Conservation (phyloP, 2,797 vertebrate genomes). For the Pangasius mekongensis region DNA sequence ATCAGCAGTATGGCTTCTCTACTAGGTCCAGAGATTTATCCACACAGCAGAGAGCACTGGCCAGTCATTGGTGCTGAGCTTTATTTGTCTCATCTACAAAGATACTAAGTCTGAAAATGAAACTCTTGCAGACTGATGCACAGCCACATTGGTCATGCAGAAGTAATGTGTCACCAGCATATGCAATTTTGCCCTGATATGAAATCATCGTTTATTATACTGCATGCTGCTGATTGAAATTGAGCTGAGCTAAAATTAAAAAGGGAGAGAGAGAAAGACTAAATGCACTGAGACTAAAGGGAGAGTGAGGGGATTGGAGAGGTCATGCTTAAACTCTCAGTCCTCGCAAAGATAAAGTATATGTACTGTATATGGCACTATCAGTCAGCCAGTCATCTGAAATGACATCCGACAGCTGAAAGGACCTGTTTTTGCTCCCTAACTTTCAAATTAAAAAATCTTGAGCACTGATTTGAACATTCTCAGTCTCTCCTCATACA, state of each 20-base stretch:
- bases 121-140: constrained; percentile 16
- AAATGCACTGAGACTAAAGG: neutral
- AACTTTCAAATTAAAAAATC: neutral
- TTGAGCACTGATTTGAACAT: neutral
- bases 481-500: neutral
- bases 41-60: neutral
- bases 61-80: constrained; percentile 4
- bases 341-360: neutral
- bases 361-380: neutral
- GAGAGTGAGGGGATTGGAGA: neutral
- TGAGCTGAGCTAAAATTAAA: constrained; percentile 6
- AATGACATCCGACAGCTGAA: neutral
- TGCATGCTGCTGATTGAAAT: constrained; percentile 19
- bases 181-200: constrained; percentile 18
- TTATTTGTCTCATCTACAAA: constrained; percentile 9
- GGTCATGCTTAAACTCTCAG: neutral
- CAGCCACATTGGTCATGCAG: constrained; percentile 17
- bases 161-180: constrained; percentile 30
- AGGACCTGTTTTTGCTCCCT: neutral
- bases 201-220: constrained; percentile 22
- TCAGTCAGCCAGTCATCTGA: neutral
- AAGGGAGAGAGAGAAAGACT: constrained; percentile 8
- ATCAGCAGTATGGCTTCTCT: neutral
- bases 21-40: neutral
- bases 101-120: constrained; percentile 14